Conservation (phyloP, 1,140 invertebrate genomes). For the Drosophila neocordata region DNA sequence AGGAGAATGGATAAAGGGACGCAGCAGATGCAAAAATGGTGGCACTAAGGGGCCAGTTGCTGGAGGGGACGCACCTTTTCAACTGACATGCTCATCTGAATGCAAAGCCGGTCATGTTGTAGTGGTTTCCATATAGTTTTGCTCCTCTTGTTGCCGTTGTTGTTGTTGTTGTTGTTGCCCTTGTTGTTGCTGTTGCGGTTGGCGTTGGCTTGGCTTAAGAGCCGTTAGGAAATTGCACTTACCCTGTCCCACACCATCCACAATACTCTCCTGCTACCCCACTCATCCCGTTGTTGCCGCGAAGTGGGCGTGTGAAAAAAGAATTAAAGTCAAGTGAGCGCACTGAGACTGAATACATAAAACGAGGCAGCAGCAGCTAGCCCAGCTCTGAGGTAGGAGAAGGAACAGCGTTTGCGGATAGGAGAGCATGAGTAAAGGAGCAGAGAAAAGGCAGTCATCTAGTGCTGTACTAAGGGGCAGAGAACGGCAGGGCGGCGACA, state of each 20-base stretch:
- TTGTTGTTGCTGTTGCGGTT: slow-evolving; percentile 43
- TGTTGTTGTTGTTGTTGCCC: slow-evolving; percentile 40
- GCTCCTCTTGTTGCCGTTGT: slow-evolving; percentile 31
- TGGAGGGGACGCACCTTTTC: slow-evolving; percentile 55
- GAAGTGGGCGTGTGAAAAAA: slow-evolving; percentile 79
- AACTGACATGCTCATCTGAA: slow-evolving; percentile 78
- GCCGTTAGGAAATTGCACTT: slow-evolving; percentile 79
- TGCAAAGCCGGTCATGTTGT: slow-evolving; percentile 56
- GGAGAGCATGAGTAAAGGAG: slow-evolving; percentile 23
- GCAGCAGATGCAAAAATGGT: neutral
- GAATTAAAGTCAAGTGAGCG: slow-evolving; percentile 81
- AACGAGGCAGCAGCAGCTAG: slow-evolving; percentile 33
- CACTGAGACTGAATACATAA: slow-evolving; percentile 81
- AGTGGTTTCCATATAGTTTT: slow-evolving; percentile 46
- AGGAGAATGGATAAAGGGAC: neutral
- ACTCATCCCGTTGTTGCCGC: slow-evolving; percentile 13
- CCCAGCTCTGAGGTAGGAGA: slow-evolving; percentile 6
- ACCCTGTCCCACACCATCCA: slow-evolving; percentile 10
- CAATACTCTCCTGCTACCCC: neutral
- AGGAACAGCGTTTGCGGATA: neutral
- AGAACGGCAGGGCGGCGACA: neutral
- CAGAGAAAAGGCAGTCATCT: slow-evolving; percentile 51
- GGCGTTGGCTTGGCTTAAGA: slow-evolving; percentile 59
- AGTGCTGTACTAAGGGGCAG: slow-evolving; percentile 18
- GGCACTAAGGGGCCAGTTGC: neutral